Conservation (phyloP, 2,797 vertebrate genomes). For the Discoglossus pictus region DNA sequence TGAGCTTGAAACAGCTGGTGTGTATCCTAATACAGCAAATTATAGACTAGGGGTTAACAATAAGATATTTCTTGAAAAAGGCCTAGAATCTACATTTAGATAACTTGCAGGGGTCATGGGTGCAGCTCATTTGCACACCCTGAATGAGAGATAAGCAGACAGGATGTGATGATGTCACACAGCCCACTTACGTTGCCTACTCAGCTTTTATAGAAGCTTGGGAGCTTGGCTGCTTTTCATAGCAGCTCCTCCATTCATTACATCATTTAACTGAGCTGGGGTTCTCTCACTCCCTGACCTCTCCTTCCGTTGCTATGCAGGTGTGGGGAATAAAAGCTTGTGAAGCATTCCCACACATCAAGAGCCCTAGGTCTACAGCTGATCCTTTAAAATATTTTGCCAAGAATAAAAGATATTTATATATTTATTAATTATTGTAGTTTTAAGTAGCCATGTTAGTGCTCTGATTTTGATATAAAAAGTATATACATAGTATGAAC, state of each 20-base stretch:
- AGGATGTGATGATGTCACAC: slow-evolving; percentile 55
- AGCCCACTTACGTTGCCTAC: slow-evolving; percentile 20
- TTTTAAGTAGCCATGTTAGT: no score
- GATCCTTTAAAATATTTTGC: slow-evolving; percentile 1
- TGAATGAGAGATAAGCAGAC: slow-evolving; percentile 62
- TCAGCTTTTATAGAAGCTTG: slow-evolving; percentile 3
- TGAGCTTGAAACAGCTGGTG: slow-evolving; percentile 23
- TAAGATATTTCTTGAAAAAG: background rate
- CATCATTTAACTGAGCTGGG: slow-evolving; percentile 28
- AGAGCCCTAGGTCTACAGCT: background rate
- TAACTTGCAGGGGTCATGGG: slow-evolving; percentile 56
- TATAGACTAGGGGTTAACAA: background rate
- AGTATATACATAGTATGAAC: no score
- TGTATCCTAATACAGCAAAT: slow-evolving; percentile 11
- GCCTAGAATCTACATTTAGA: slow-evolving; percentile 5
- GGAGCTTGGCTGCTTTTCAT: slow-evolving; percentile 24
- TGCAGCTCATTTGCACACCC: slow-evolving; percentile 72
- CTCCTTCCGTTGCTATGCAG: slow-evolving; percentile 31
- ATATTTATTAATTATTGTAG: no score
- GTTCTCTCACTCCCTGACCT: slow-evolving; percentile 13
- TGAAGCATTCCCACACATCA: slow-evolving; percentile 40
- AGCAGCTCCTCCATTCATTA: slow-evolving; percentile 44
- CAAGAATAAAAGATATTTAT: no score
- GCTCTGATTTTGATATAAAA: no score
- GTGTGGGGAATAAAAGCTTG: slow-evolving; percentile 29